Base-by-base conservation (phyloP, 2,113 vertebrate genomes). In the Tursiops truncatus region DNA sequence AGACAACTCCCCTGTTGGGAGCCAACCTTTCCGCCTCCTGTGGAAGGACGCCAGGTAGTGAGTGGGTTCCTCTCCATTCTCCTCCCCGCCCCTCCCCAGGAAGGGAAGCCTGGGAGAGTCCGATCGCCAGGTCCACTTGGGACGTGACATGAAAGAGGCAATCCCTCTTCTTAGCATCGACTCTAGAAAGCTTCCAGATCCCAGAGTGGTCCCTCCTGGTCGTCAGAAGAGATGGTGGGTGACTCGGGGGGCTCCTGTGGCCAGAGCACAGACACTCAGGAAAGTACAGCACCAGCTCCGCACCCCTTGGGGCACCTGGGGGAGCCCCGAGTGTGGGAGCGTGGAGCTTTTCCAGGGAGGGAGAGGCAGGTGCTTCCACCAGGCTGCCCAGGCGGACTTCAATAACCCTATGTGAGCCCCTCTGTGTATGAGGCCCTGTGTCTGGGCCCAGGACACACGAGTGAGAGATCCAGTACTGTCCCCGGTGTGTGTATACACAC, bases 291-390 rank as follows among this genome's bases (percentile, higher is more conserved):
- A 9, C 36, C 36, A 56, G 67, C 76, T 50, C 63, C 9, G 1
- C 58, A 15, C 31, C 91, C 70, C 67, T 14, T 13, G 15, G 68
- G 65, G 76, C 14, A 7, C 11, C 67, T 85, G 84, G 53, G 81
- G 60, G 7, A 20, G 18, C 26, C 44, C 44, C 28, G 31, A 20
- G 9, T 8, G 1, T 79, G 56, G 76, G 31, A 62, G 17, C 2
- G 1, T 3, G 36, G 15, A 44, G 65, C 31, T 26, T 47, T 31
- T 33, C 17, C 74, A 1, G 9, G 28, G 23, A 38, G 14, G n/a
- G n/a, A 2, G 26, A 18, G 33, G 81, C 2, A 3, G 6, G 21
- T 0, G 3, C 44, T 44, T 31, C 79, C 38, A 25, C 3, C 56
- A 21, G 84, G 44, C 53, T 41, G 13, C n/a, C 12, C 33, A 4